Conservation (phyloP, 1,140 invertebrate genomes). For the Drosophila persimilis region DNA sequence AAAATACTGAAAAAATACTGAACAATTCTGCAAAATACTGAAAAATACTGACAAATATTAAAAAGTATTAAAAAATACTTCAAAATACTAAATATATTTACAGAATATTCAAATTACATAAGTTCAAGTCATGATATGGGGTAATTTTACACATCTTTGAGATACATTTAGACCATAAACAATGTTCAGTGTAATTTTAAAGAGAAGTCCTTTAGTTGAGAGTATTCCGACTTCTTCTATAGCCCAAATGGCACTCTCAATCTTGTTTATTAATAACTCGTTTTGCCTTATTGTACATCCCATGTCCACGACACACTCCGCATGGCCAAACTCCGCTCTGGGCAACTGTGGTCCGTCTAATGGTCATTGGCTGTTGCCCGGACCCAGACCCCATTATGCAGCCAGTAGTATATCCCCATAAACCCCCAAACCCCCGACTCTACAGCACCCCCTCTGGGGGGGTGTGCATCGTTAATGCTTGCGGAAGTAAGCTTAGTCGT, state of each 20-base stretch:
- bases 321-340: slow-evolving; percentile 40
- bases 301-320: slow-evolving; percentile 41
- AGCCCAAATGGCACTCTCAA: slow-evolving; percentile 11
- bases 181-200: too few species aligned
- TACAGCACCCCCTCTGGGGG: slow-evolving; percentile 1
- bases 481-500: slow-evolving; percentile 60
- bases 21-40: too few species aligned
- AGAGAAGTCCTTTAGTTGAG: neutral
- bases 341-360: slow-evolving; percentile 66
- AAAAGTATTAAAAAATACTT: too few species aligned
- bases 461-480: slow-evolving; percentile 54
- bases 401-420: slow-evolving; percentile 11
- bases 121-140: too few species aligned
- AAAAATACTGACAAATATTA: too few species aligned
- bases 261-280: slow-evolving; percentile 77
- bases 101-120: too few species aligned
- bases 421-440: neutral
- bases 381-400: slow-evolving; percentile 68
- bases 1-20: too few species aligned
- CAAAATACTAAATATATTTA: too few species aligned
- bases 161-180: too few species aligned
- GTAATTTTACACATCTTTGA: too few species aligned
- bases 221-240: slow-evolving; percentile 14
- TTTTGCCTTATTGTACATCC: slow-evolving; percentile 61
- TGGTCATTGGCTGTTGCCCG: slow-evolving; percentile 67